These are phyloP conservation scores for Chlamydotis undulata DNA, from an alignment of 2,113 vertebrate genomes.

Conservation along the genomic window DNA sequence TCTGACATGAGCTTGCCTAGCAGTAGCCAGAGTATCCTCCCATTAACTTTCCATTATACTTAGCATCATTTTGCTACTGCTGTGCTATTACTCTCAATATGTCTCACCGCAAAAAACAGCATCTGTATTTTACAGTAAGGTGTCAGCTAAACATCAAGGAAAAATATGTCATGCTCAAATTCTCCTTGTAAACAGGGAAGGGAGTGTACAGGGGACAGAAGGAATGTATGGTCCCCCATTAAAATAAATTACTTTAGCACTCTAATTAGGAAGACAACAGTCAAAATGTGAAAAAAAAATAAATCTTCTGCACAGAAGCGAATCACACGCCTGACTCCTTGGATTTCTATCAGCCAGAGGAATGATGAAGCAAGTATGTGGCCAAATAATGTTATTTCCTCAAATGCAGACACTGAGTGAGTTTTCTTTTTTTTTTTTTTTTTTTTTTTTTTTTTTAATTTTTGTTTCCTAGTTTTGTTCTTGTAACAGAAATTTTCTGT, in stretches of 20 bases:
- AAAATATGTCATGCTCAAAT: neutral
- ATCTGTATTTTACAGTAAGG: neutral
- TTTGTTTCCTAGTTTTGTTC: neutral
- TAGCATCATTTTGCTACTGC: neutral
- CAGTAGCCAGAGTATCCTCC: constrained; percentile 1
- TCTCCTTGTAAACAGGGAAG: neutral
- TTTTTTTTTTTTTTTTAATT: neutral
- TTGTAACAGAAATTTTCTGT: neutral
- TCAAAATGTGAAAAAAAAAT: neutral
- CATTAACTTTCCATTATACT: constrained; percentile 47
- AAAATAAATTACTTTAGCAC: neutral
- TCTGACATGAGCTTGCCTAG: constrained; percentile 8
- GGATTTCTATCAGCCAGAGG: neutral
- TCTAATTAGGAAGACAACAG: neutral
- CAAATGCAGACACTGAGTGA: neutral
- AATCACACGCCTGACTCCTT: neutral
- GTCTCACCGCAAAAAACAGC: neutral
- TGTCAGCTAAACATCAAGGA: neutral
- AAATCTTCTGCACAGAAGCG: neutral
- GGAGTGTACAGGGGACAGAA: neutral
- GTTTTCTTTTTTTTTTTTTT: neutral
- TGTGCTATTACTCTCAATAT: neutral
- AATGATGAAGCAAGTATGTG: neutral
- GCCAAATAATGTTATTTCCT: neutral
- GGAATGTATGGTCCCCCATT: neutral